These are phyloP conservation scores for Leucania comma DNA, from an alignment of 2,888 invertebrate genomes.

Conservation along the genomic window DNA sequence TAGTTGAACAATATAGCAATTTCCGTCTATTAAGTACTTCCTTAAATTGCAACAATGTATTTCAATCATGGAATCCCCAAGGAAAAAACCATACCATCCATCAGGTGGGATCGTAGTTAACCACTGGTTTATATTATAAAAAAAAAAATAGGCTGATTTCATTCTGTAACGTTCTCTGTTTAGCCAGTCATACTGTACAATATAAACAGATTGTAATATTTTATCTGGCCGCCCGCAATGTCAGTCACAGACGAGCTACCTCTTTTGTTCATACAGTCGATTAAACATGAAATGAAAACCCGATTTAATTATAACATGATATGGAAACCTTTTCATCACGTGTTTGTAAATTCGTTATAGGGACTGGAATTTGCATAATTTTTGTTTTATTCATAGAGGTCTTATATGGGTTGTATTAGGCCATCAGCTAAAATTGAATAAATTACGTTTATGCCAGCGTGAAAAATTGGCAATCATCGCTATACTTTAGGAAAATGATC, in stretches of 20 bases:
- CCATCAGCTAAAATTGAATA: background rate
- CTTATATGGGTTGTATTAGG: background rate
- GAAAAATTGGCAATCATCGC: background rate
- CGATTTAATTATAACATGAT: slow-evolving; percentile 54
- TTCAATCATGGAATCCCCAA: too few species aligned
- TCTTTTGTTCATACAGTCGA: slow-evolving; percentile 49
- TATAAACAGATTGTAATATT: slow-evolving; percentile 30
- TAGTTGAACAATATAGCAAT: too few species aligned
- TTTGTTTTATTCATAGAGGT: slow-evolving; percentile 20
- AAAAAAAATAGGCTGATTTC: too few species aligned
- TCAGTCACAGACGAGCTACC: slow-evolving; percentile 28
- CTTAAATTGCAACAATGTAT: too few species aligned
- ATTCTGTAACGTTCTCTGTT: background rate
- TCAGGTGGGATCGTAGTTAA: too few species aligned
- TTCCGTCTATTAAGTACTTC: too few species aligned
- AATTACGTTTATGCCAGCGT: background rate
- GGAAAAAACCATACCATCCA: too few species aligned
- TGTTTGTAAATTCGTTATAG: slow-evolving; percentile 44
- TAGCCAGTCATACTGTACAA: background rate
- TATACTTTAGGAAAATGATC: background rate
- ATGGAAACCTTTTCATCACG: slow-evolving; percentile 40
- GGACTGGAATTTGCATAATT: slow-evolving; percentile 31
- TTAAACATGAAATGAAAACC: slow-evolving; percentile 57
- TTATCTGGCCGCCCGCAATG: slow-evolving; percentile 37
- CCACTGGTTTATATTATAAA: too few species aligned